phyloP scores from a whole-genome alignment of 2,113 vertebrate species.

The Pogona vitticeps region DNA sequence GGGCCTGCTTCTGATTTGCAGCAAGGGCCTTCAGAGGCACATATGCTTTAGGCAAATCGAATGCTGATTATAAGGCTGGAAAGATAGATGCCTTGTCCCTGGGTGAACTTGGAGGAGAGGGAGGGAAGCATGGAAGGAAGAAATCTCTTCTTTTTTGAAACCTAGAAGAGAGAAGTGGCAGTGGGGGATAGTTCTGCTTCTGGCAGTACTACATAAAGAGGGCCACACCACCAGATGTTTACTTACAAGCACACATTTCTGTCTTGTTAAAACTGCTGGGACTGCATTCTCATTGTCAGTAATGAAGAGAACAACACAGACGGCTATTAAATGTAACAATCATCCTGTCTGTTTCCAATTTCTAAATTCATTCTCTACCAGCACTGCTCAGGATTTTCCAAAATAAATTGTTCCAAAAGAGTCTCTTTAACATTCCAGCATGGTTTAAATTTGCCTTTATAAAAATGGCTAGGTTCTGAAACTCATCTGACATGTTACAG shows the following conservation, averaged over 20 bases:
- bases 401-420: conserved; percentile 23
- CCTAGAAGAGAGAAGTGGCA: neutral
- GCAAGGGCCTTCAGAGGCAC: conserved; percentile 44
- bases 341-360: conserved; percentile 22
- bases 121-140: neutral
- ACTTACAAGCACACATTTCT: neutral
- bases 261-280: neutral
- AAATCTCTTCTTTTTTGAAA: neutral
- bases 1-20: conserved; percentile 45
- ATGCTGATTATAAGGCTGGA: conserved; percentile 14
- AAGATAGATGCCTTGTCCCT: neutral
- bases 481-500: conserved; percentile 9
- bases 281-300: conserved; percentile 13
- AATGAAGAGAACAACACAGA: conserved; percentile 4
- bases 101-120: conserved; percentile 3
- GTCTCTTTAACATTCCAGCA: conserved; percentile 23
- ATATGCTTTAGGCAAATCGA: conserved; percentile 18
- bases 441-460: conserved; percentile 24
- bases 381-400: conserved; percentile 1
- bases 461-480: conserved; percentile 24
- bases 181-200: neutral
- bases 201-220: neutral
- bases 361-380: conserved; percentile 14
- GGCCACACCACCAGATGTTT: neutral
- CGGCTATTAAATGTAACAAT: conserved; percentile 7